Conservation (phyloP, 2,113 vertebrate species). For the Callipepla squamata region DNA sequence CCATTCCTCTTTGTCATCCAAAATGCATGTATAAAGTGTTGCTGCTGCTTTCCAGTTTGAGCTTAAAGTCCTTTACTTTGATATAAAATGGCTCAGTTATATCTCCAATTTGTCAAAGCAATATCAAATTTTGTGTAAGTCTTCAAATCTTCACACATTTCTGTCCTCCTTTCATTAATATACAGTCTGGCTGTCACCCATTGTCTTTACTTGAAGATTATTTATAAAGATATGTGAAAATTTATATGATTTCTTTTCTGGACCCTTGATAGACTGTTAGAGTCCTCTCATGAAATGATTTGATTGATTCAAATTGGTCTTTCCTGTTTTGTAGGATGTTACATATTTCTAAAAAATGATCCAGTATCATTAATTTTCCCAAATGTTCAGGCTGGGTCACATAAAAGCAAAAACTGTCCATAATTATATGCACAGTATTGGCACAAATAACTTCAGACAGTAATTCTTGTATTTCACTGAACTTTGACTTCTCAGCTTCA, state of each 20-base stretch:
- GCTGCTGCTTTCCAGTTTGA: slow-evolving; percentile 30
- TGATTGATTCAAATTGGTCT: not conserved
- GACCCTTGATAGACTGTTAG: not conserved
- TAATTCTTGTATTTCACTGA: not conserved
- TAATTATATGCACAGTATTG: not conserved
- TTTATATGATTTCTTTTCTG: not conserved
- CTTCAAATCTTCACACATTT: not conserved
- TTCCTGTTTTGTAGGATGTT: not conserved
- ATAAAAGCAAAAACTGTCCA: not conserved
- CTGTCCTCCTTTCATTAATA: not conserved
- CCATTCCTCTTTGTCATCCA: slow-evolving; percentile 15
- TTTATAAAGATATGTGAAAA: not conserved
- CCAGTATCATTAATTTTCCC: not conserved
- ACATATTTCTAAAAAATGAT: not conserved
- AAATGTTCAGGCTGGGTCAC: not conserved
- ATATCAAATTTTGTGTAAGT: not conserved
- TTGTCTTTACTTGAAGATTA: not conserved
- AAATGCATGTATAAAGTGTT: slow-evolving; percentile 7
- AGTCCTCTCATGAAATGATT: not conserved
- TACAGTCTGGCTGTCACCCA: not conserved
- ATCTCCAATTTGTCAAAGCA: not conserved
- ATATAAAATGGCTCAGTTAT: not conserved
- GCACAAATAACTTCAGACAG: not conserved
- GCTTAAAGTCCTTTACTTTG: slow-evolving; percentile 1
- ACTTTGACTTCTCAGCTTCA: not conserved